Evolutionary conservation across 2,113 vertebrate genomes (phyloP).

Genomic region (Amblyopsis rosae): DNA sequence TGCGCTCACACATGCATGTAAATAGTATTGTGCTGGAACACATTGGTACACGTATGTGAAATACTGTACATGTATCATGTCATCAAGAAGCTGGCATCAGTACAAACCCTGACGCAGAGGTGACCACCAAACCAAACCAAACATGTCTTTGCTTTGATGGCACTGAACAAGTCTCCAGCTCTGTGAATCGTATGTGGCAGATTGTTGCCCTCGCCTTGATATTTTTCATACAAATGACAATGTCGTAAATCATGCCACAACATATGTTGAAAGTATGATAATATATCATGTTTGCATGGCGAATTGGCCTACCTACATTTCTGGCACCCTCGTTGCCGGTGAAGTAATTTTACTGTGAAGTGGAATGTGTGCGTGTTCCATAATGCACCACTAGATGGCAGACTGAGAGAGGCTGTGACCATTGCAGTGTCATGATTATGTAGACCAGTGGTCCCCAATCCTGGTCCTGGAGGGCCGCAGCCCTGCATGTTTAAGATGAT

Average conservation of each 20-base stretch:
- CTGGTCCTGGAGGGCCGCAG: too few relatives aligned
- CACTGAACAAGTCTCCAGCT: constrained; percentile 4
- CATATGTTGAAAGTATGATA: not conserved
- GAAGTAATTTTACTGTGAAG: too few relatives aligned
- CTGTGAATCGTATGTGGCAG: not conserved
- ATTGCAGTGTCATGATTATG: not conserved
- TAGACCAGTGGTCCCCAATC: not conserved
- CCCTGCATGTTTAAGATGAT: too few relatives aligned
- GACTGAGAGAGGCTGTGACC: constrained; percentile 45
- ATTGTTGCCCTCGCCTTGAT: not conserved
- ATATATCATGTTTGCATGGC: too few relatives aligned
- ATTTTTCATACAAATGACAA: not conserved
- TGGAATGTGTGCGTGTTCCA: not conserved
- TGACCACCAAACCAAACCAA: too few relatives aligned
- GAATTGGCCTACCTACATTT: not conserved
- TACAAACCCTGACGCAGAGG: too few relatives aligned
- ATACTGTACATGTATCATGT: not conserved
- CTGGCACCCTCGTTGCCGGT: not conserved
- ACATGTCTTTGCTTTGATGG: constrained; percentile 1
- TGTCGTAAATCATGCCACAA: not conserved
- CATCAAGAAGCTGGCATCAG: too few relatives aligned
- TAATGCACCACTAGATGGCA: constrained; percentile 65
- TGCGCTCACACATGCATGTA: too few relatives aligned
- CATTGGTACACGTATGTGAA: not conserved
- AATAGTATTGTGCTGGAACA: not conserved